Percentiles rank a stretch among this genome's conserved stretches.
Evolutionary conservation across 1,140 invertebrate species (phyloP).

Genomic region (Magallana gigas): DNA sequence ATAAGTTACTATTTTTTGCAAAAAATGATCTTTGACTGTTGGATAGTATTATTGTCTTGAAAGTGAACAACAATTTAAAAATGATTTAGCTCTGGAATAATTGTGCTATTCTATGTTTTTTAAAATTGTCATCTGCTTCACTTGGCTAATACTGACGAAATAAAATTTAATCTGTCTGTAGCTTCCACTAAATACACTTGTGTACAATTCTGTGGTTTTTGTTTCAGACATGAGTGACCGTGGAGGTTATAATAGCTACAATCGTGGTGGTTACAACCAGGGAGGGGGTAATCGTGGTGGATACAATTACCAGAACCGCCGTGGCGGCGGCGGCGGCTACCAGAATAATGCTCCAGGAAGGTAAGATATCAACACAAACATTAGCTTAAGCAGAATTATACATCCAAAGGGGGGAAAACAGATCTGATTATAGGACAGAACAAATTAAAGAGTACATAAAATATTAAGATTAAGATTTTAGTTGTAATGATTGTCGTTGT

Average conservation of each 20-base stretch:
- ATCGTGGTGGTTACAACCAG: constrained; percentile 64
- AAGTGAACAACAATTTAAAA: no score
- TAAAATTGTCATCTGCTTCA: no score
- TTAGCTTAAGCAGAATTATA: background rate
- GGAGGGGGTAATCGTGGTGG: constrained; percentile 72
- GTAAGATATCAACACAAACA: background rate
- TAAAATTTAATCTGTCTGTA: no score
- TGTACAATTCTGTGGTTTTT: constrained; percentile 4
- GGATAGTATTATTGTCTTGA: no score
- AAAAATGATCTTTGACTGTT: no score
- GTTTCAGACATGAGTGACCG: constrained; percentile 50
- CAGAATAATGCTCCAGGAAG: constrained; percentile 54
- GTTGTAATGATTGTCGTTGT: background rate
- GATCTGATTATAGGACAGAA: background rate
- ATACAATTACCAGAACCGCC: constrained; percentile 63
- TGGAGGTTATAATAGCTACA: constrained; percentile 63
- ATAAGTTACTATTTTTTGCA: no score
- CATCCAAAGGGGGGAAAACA: background rate
- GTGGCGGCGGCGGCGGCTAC: constrained; percentile 54
- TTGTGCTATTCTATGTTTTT: no score
- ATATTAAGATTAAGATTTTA: no score
- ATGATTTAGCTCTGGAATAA: no score
- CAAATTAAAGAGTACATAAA: no score
- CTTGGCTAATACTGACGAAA: no score
- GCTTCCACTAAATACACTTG: background rate